These are phyloP conservation scores for Brenthis hecate DNA, from an alignment of 2,888 invertebrate species.

Conservation along the genomic window DNA sequence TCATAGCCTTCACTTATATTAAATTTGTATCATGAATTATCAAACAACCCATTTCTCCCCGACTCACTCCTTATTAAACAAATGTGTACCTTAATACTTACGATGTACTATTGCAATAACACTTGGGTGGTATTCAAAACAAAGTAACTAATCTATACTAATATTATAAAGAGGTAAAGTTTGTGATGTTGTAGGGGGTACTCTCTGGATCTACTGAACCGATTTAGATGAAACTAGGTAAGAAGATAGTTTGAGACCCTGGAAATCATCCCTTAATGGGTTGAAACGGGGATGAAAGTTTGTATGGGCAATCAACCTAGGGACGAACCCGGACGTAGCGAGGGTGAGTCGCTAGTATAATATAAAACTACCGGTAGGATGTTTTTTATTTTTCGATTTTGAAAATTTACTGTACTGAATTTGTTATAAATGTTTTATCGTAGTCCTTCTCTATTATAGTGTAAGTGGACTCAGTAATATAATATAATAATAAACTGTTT, in stretches of 20 bases:
- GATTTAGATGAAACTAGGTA: too few relatives aligned
- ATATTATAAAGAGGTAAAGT: not conserved
- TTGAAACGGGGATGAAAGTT: too few relatives aligned
- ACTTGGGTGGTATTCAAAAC: constrained; percentile 30
- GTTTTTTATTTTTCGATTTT: constrained; percentile 24
- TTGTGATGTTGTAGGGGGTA: not conserved
- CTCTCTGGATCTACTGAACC: too few relatives aligned
- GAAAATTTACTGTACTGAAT: constrained; percentile 19
- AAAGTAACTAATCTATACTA: not conserved
- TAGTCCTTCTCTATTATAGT: not conserved
- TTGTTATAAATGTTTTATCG: constrained; percentile 5
- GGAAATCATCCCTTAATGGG: too few relatives aligned
- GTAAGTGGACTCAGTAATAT: too few relatives aligned
- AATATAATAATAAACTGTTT: too few relatives aligned
- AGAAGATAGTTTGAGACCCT: too few relatives aligned
- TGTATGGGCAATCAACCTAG: too few relatives aligned
- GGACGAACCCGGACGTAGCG: too few relatives aligned
- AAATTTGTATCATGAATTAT: not conserved
- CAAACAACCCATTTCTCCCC: constrained; percentile 27
- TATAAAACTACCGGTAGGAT: not conserved
- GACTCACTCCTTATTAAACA: constrained; percentile 22
- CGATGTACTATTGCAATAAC: constrained; percentile 31
- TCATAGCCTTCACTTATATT: not conserved
- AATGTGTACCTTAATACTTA: constrained; percentile 31
- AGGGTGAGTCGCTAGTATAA: not conserved